Evolutionary conservation across 2,797 vertebrate species (phyloP), one percentile per base, ranked within the genome.

Genomic region (Rhadinocentrus ornatus): DNA sequence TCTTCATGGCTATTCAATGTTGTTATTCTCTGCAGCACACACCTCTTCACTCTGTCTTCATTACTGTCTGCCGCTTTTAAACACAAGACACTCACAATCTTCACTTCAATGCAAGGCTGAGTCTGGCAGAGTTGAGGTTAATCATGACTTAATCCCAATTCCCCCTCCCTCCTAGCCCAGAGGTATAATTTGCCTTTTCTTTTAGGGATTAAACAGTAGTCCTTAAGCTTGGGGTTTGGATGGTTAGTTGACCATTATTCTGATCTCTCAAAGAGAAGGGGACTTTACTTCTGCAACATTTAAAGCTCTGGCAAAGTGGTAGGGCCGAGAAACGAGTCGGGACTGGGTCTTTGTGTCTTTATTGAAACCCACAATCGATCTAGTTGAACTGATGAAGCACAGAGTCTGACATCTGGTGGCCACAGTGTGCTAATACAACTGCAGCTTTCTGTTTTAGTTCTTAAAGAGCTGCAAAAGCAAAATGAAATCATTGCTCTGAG

Each of bases 371-470:
- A 56, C 8, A 8, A 22, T 61, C 57, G n/a, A 53, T 24, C 1
- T 52, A 20, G 29, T 57, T 46, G 27, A 66, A 53, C 6, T 46
- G 39, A 69, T 46, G 39, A 69, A 83, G 64, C 54, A 32, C 56
- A 63, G n/a, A 81, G 65, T 0, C 73, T 88, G 92, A 82, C 93
- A 85, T 77, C 93, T 93, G 46, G 84, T 93, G 94, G 90, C 15
- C 69, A 41, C 5, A 1, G 0, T 11, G 4, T 6, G 73, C 50
- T 13, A 92, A 57, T 9, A 88, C 89, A 91, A 0, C 12, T 2
- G 16, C 29, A 31, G n/a, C 35, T 60, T 62, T 37, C 20, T 8
- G 12, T 22, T 61, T 32, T 46, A 34, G 46, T 34, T 44, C 46
- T 13, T 39, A n/a, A n/a, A 55, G 34, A 52, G 46, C 24, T 27